phyloP scores from a whole-genome alignment of 2,888 invertebrate species.

The Chrysomela aeneicollis region DNA sequence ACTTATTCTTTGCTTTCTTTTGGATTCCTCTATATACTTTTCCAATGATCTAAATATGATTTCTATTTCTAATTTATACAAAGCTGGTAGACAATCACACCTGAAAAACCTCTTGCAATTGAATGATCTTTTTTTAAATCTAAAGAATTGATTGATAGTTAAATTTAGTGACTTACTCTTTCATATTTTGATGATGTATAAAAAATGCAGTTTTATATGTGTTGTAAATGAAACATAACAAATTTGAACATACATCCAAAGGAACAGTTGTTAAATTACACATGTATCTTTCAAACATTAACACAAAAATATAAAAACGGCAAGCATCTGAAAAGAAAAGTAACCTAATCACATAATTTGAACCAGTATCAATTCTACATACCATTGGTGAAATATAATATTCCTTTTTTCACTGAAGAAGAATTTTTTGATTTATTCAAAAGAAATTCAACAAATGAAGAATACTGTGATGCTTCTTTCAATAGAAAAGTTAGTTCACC shows the following conservation, averaged over 20 bases:
- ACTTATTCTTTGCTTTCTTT: slow-evolving; percentile 28
- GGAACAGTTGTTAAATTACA: slow-evolving; percentile 35
- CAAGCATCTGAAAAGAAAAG: slow-evolving; percentile 49
- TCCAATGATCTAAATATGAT: slow-evolving; percentile 42
- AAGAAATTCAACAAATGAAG: slow-evolving; percentile 45
- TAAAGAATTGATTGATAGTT: too few relatives aligned
- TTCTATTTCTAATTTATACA: slow-evolving; percentile 47
- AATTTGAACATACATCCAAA: slow-evolving; percentile 42
- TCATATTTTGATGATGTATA: slow-evolving; percentile 43
- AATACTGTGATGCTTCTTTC: slow-evolving; percentile 42
- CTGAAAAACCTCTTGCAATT: slow-evolving; percentile 41
- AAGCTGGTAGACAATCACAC: slow-evolving; percentile 50
- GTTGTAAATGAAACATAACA: slow-evolving; percentile 48
- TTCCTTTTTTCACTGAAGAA: slow-evolving; percentile 36
- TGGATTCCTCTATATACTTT: slow-evolving; percentile 36
- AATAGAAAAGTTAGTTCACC: slow-evolving; percentile 42
- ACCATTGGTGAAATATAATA: slow-evolving; percentile 50
- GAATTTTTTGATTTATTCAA: slow-evolving; percentile 42
- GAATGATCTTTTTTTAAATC: too few relatives aligned
- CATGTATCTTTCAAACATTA: slow-evolving; percentile 44
- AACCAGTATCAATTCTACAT: slow-evolving; percentile 19
- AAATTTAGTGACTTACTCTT: slow-evolving; percentile 36
- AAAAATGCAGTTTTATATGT: slow-evolving; percentile 44
- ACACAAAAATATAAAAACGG: slow-evolving; percentile 48
- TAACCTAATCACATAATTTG: slow-evolving; percentile 4